phyloP scores from a whole-genome alignment of 2,888 invertebrate species.

The Brachycybe producta region DNA sequence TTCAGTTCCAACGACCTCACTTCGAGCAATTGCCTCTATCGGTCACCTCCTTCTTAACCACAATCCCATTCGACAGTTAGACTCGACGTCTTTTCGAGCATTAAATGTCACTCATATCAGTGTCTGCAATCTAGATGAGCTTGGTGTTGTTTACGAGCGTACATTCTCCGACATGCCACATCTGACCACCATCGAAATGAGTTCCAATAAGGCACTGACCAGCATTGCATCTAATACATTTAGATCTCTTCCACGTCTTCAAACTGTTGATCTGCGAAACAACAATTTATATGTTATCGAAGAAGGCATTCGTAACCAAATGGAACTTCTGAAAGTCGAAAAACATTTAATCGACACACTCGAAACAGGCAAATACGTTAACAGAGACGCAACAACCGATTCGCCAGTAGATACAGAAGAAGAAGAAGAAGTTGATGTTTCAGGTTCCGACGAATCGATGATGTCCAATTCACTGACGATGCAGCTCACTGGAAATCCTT shows the following conservation, averaged over 20 bases:
- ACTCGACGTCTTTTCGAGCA: constrained; percentile 20
- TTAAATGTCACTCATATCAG: constrained; percentile 22
- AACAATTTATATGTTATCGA: constrained; percentile 24
- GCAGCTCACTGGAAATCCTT: constrained; percentile 23
- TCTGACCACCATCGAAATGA: constrained; percentile 22
- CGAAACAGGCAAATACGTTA: background rate
- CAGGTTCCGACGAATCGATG: too few relatives aligned
- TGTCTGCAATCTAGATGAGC: constrained; percentile 21
- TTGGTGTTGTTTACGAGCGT: constrained; percentile 21
- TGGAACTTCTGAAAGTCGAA: constrained; percentile 12
- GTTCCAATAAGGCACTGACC: constrained; percentile 22
- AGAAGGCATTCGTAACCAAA: constrained; percentile 19
- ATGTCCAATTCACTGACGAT: constrained; percentile 19
- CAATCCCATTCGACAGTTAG: constrained; percentile 22
- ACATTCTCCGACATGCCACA: constrained; percentile 21
- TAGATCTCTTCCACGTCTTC: constrained; percentile 21
- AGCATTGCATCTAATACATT: constrained; percentile 24
- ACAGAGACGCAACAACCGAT: too few relatives aligned
- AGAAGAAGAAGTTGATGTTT: too few relatives aligned
- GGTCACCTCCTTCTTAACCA: constrained; percentile 22
- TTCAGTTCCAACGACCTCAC: constrained; percentile 22
- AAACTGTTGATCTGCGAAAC: constrained; percentile 22
- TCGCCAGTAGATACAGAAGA: too few relatives aligned
- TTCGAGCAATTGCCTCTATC: constrained; percentile 22
- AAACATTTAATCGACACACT: background rate